Evolutionary conservation across 2,797 vertebrate genomes (phyloP).

Genomic region (Limosa lapponica): DNA sequence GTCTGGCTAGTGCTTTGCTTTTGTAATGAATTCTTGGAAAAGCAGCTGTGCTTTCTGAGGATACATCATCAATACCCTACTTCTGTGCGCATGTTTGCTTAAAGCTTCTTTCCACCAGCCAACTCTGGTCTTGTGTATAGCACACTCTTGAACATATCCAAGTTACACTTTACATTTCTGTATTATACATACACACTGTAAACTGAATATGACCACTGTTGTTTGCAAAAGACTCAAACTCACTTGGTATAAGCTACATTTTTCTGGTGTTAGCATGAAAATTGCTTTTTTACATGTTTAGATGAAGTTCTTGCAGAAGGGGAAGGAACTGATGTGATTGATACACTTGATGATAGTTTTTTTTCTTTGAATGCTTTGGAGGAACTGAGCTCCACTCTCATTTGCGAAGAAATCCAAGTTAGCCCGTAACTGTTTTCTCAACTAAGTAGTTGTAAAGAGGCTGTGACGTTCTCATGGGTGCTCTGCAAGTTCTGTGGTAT

Average conservation of each 20-base stretch:
- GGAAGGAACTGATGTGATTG: background rate
- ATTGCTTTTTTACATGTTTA: background rate
- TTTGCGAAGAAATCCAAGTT: background rate
- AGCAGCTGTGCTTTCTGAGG: background rate
- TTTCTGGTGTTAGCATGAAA: background rate
- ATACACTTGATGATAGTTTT: background rate
- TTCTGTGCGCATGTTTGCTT: background rate
- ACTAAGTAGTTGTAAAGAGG: background rate
- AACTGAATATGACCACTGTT: background rate
- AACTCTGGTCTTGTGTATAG: background rate
- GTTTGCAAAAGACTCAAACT: background rate
- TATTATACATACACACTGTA: too few species aligned
- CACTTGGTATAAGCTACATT: fast-evolving
- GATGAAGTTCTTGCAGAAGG: background rate
- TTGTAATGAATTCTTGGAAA: background rate
- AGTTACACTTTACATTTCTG: background rate
- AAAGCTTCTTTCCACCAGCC: background rate
- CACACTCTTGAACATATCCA: background rate
- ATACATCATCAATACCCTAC: background rate
- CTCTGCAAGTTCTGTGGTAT: background rate
- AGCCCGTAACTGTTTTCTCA: background rate
- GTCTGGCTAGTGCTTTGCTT: background rate
- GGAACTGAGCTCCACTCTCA: background rate
- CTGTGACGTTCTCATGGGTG: background rate
- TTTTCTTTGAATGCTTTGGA: background rate